Conservation (phyloP, 2,797 vertebrate genomes). For the Emys orbicularis region DNA sequence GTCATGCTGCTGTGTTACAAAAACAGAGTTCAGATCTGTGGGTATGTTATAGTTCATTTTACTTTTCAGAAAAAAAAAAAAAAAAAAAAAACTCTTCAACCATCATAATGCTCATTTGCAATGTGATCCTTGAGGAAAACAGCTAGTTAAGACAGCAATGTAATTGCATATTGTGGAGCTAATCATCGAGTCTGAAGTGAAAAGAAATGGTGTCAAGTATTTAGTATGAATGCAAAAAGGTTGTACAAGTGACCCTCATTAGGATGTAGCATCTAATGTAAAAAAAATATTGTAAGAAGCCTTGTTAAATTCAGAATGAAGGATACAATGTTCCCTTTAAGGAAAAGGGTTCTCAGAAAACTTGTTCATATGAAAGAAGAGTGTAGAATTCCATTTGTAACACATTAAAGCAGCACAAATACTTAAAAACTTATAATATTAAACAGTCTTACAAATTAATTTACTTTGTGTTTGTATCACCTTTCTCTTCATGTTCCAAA, state of each 20-base stretch:
- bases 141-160: conserved; percentile 5
- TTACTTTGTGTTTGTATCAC: neutral
- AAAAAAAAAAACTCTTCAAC: neutral
- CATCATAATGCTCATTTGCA: neutral
- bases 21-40: neutral
- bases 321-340: neutral
- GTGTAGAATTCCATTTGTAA: neutral
- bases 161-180: neutral
- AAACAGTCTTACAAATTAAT: neutral
- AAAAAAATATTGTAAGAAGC: conserved; percentile 13
- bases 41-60: neutral
- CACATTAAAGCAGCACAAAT: neutral
- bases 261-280: conserved; percentile 14
- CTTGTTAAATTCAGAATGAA: conserved; percentile 44
- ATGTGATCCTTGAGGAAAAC: conserved; percentile 12
- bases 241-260: neutral
- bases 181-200: conserved; percentile 37
- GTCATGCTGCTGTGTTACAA: neutral
- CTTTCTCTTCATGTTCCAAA: neutral
- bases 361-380: conserved; percentile 8
- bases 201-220: neutral
- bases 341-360: conserved; percentile 4
- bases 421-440: neutral
- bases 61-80: neutral
- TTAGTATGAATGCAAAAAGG: neutral